Conservation (phyloP, 1,140 invertebrate genomes). For the Ectropis grisescens region DNA sequence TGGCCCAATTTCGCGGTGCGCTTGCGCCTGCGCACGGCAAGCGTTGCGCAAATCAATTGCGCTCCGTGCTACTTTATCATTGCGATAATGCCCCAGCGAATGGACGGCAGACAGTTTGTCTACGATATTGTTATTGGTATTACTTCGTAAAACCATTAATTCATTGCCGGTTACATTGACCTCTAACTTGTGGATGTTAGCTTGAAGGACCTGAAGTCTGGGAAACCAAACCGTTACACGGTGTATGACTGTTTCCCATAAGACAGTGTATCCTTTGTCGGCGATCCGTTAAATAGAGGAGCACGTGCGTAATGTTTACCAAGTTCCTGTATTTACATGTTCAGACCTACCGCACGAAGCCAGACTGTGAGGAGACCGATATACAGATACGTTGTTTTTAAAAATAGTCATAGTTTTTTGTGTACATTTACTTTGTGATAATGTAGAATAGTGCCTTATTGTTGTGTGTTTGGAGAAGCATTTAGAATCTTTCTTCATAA, state of each 20-base stretch:
- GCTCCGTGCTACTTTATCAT: background rate
- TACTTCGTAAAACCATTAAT: background rate
- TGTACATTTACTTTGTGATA: slow-evolving; percentile 15
- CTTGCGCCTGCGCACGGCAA: slow-evolving; percentile 7
- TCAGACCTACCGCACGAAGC: slow-evolving; percentile 28
- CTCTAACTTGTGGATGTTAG: too few species aligned
- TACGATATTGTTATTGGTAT: background rate
- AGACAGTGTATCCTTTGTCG: slow-evolving; percentile 13
- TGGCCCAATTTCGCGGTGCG: slow-evolving; percentile 21
- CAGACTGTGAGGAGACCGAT: slow-evolving; percentile 4
- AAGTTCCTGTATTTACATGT: slow-evolving; percentile 10
- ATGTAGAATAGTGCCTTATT: slow-evolving; percentile 6
- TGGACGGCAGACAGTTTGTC: slow-evolving; percentile 7
- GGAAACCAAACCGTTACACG: too few species aligned
- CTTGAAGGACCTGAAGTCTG: too few species aligned
- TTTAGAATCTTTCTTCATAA: background rate
- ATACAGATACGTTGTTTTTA: background rate
- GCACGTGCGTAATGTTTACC: slow-evolving; percentile 25
- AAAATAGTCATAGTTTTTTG: slow-evolving; percentile 2
- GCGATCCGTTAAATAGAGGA: slow-evolving; percentile 3
- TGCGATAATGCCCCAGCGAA: background rate
- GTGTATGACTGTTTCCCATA: background rate
- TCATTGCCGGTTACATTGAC: too few species aligned
- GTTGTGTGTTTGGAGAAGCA: slow-evolving; percentile 4
- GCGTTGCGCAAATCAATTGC: slow-evolving; percentile 17